Conservation (phyloP, 2,888 invertebrate species). For the Acleris cristana region DNA sequence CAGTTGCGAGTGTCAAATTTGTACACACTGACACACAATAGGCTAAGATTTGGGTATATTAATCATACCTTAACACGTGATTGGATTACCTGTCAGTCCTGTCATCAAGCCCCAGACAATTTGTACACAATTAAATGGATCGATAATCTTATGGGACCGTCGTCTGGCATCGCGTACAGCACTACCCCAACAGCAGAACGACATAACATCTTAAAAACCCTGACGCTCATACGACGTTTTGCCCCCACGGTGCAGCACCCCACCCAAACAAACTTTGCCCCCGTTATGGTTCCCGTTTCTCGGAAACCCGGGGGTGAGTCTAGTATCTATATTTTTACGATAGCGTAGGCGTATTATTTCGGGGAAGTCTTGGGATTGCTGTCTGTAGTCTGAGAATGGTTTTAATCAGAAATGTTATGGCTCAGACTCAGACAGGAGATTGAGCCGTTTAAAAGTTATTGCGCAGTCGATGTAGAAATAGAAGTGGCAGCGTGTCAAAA, state of each 20-base stretch:
- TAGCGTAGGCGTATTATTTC: slow-evolving; percentile 24
- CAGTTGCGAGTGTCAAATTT: too few species aligned
- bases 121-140: slow-evolving; percentile 65
- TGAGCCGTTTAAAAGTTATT: not conserved
- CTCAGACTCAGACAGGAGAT: not conserved
- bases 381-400: slow-evolving; percentile 14
- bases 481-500: too few species aligned
- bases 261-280: slow-evolving; percentile 60
- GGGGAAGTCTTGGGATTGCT: slow-evolving; percentile 16
- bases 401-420: slow-evolving; percentile 18
- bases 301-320: slow-evolving; percentile 23
- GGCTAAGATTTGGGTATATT: too few species aligned
- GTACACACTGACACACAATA: too few species aligned
- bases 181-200: not conserved
- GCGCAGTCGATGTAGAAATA: too few species aligned
- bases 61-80: not conserved
- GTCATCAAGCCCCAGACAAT: slow-evolving; percentile 54
- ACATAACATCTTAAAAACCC: not conserved
- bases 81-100: slow-evolving; percentile 30
- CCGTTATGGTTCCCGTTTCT: slow-evolving; percentile 29
- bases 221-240: slow-evolving; percentile 4
- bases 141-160: slow-evolving; percentile 58
- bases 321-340: slow-evolving; percentile 32
- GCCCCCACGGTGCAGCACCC: slow-evolving; percentile 27
- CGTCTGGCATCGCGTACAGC: slow-evolving; percentile 16